A percentile compares a stretch with the other conserved stretches of the same genome.
These are phyloP conservation scores for Pedionomus torquatus DNA, from an alignment of 2,113 vertebrate species.

Conservation along the genomic window DNA sequence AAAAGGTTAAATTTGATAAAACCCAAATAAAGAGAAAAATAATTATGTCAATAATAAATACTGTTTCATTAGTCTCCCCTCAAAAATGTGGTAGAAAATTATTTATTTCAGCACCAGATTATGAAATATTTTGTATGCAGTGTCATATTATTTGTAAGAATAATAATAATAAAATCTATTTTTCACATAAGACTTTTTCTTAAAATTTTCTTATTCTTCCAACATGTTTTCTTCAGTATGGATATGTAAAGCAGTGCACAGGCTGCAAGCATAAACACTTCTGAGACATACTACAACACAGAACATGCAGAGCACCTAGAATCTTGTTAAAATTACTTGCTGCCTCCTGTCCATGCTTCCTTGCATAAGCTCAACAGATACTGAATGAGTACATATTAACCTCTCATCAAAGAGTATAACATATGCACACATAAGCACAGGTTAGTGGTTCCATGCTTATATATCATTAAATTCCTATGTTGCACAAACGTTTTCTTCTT, in stretches of 20 bases:
- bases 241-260: background rate
- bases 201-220: background rate
- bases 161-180: background rate
- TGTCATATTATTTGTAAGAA: background rate
- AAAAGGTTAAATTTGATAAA: background rate
- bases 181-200: background rate
- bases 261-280: background rate
- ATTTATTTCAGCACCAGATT: background rate
- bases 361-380: background rate
- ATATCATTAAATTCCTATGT: background rate
- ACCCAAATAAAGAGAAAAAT: accelerated
- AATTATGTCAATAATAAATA: background rate
- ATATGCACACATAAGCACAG: accelerated
- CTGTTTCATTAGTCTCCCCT: background rate
- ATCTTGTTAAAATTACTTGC: background rate
- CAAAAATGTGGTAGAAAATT: background rate
- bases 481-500: background rate
- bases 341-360: accelerated
- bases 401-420: background rate
- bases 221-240: background rate
- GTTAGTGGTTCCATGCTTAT: background rate
- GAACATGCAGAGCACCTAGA: accelerated
- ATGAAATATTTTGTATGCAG: background rate
- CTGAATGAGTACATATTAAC: background rate
- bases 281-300: background rate